Base-by-base conservation (phyloP, 2,797 vertebrate genomes). In the Rachycentron canadum region DNA sequence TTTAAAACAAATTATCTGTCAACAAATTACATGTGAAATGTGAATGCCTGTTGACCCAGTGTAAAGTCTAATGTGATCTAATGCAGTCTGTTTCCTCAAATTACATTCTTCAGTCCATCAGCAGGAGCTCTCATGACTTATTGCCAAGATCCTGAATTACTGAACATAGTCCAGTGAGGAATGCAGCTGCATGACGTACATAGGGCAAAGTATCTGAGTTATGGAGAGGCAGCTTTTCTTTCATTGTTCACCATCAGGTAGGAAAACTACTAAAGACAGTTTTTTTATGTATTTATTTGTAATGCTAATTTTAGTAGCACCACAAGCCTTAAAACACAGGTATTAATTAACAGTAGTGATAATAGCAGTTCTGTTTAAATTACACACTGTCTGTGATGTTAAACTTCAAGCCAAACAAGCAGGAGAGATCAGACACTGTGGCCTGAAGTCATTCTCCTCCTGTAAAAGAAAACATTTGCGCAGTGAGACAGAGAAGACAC, bases 61-160 rank as follows among this genome's bases (percentile, higher is more conserved):
- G 66, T 45, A 52, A 62, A 62, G 75, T 73, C 75, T 75, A 76
- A 85, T 73, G 38, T 38, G 59, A 75, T 86, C 53, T 72, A 78
- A 83, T 76, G 38, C 65, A 80, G 76, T 61, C 77, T 67, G 83
- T 70, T 82, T 86, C 86, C 89, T 90, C 67, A 91, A 86, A 90
- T 92, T 86, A 90, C 80, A 79, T 81, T 84, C 81, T 82, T 70
- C 76, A 74, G 74, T 70, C 67, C 55, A 41, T 87, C 81, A 74
- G 74, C 75, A 47, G 47, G 74, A 89, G 76, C 75, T 76, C 70
- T 78, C 74, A 28, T 63, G 81, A 83, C 80, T 74, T 70, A 19
- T 21, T 71, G 78, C 73, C 75, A 73, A 75, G 64, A 74, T 72
- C 69, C 59, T 49, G 50, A 79, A 67, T 83, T 43, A 73, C 53